These are phyloP conservation scores for Hanleya hanleyi DNA, from an alignment of 2,888 invertebrate genomes.

Conservation along the genomic window DNA sequence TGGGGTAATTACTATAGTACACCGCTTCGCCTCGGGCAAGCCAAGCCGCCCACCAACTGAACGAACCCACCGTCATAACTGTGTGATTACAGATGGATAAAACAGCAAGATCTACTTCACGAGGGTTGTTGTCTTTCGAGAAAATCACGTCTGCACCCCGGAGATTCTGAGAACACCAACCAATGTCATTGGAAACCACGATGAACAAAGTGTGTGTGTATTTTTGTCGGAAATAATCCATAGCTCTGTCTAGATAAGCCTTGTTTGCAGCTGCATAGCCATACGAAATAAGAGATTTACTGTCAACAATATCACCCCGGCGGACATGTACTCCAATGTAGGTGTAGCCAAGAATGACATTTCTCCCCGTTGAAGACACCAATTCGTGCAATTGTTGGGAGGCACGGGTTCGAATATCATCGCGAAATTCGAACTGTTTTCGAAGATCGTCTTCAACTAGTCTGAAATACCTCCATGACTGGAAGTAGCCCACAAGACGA, in stretches of 20 bases:
- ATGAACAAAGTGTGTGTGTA: slow-evolving; percentile 38
- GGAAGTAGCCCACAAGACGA: slow-evolving; percentile 31
- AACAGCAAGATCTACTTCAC: slow-evolving; percentile 44
- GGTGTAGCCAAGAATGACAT: not conserved
- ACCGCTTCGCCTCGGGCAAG: slow-evolving; percentile 21
- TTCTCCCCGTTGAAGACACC: not conserved
- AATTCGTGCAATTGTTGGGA: slow-evolving; percentile 13
- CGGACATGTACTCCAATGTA: slow-evolving; percentile 45
- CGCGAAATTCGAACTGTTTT: slow-evolving; percentile 38
- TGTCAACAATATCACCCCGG: slow-evolving; percentile 36
- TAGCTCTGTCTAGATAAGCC: slow-evolving; percentile 38
- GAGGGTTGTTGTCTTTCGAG: slow-evolving; percentile 23
- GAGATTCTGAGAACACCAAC: slow-evolving; percentile 40
- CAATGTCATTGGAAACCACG: slow-evolving; percentile 40
- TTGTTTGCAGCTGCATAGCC: slow-evolving; percentile 40
- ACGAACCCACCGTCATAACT: slow-evolving; percentile 51
- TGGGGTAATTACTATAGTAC: slow-evolving; percentile 37
- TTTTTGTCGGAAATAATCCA: slow-evolving; percentile 36
- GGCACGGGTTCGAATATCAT: slow-evolving; percentile 20
- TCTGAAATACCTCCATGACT: slow-evolving; percentile 48
- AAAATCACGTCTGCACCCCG: slow-evolving; percentile 30
- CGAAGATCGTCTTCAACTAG: slow-evolving; percentile 29
- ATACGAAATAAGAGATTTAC: slow-evolving; percentile 13
- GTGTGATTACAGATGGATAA: slow-evolving; percentile 48
- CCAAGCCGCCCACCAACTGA: slow-evolving; percentile 42